phyloP scores from a whole-genome alignment of 2,113 vertebrate species.

The Apistogramma diplotaenia region DNA sequence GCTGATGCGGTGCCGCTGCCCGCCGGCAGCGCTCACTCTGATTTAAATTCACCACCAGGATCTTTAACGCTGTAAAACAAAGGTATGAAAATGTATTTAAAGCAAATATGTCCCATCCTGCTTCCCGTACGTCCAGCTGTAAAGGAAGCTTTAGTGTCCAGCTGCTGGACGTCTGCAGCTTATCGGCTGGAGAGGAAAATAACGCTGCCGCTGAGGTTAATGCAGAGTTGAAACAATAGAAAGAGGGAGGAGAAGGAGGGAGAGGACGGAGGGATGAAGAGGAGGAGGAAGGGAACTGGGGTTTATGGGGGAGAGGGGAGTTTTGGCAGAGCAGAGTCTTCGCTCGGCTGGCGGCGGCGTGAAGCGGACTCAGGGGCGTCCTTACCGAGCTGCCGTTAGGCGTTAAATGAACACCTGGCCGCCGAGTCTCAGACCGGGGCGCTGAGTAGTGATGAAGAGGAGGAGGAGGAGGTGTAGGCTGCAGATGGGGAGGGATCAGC shows the following conservation, averaged over 20 bases:
- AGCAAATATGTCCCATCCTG: constrained; percentile 21
- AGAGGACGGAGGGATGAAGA: neutral
- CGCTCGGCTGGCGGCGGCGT: constrained; percentile 47
- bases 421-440: constrained; percentile 27
- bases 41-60: neutral
- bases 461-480: neutral
- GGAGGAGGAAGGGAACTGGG: neutral
- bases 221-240: constrained; percentile 14
- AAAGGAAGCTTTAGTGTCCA: constrained; percentile 47
- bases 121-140: constrained; percentile 13
- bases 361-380: constrained; percentile 53
- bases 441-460: constrained; percentile 16
- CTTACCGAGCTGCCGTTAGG: constrained; percentile 47
- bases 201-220: neutral
- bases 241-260: neutral
- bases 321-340: constrained; percentile 55
- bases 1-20: too few relatives aligned
- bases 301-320: constrained; percentile 52
- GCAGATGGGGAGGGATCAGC: constrained; percentile 40
- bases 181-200: constrained; percentile 26
- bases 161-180: constrained; percentile 52
- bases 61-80: neutral
- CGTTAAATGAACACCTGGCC: constrained; percentile 72
- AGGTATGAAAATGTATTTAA: neutral
- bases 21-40: neutral